phyloP scores from a whole-genome alignment of 2,113 vertebrate genomes.

The Mesocricetus auratus region DNA sequence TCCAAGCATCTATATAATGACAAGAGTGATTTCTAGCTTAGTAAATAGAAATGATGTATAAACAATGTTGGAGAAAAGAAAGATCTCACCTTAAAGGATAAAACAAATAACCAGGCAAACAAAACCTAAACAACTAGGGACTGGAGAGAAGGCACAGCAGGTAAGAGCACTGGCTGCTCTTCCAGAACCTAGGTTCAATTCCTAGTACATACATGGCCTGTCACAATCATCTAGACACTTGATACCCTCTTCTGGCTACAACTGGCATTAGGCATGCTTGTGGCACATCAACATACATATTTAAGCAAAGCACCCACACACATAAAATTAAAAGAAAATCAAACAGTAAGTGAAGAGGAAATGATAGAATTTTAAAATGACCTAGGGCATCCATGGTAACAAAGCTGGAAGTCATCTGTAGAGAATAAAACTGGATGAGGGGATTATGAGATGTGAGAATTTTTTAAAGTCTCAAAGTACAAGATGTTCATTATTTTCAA shows the following conservation, averaged over 20 bases:
- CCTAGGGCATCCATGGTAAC: neutral
- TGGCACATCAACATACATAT: neutral
- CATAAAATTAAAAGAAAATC: neutral
- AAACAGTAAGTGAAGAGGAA: conserved; percentile 20
- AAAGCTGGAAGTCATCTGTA: neutral
- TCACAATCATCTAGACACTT: neutral
- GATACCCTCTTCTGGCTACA: neutral
- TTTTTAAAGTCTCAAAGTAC: neutral
- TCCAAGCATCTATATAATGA: neutral
- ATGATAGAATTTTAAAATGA: neutral
- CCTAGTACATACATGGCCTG: neutral
- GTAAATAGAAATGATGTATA: neutral
- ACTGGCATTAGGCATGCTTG: neutral
- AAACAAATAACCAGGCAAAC: neutral
- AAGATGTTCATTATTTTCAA: conserved; percentile 26
- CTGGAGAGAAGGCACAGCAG: neutral
- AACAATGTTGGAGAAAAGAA: neutral
- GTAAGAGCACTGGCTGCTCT: neutral
- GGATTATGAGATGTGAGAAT: neutral
- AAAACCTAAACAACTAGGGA: neutral
- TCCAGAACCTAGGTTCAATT: neutral
- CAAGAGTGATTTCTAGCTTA: neutral
- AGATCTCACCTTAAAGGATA: neutral
- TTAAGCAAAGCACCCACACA: neutral
- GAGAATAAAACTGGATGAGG: neutral